These are phyloP conservation scores for Hydrozoanthus gracilis DNA, from an alignment of 92 coral and sea anemone genomes.

Conservation along the genomic window DNA sequence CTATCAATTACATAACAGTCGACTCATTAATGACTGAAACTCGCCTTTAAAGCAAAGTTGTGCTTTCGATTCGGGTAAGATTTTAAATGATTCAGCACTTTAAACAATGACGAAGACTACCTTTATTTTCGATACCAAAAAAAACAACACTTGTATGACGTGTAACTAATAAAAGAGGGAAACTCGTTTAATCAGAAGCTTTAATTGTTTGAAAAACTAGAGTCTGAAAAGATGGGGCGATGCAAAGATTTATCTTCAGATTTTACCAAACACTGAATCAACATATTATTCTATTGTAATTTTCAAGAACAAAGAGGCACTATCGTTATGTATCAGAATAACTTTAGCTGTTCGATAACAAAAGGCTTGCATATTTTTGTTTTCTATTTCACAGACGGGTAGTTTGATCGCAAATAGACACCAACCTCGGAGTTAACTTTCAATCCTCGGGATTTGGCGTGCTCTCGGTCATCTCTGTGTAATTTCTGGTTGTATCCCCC, in stretches of 20 bases:
- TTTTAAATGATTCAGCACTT: no score
- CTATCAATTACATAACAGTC: no score
- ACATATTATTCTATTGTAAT: conserved; percentile 2
- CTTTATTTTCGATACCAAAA: no score
- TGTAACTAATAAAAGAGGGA: no score
- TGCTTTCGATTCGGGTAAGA: no score
- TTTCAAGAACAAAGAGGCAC: conserved; percentile 18
- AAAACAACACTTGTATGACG: no score
- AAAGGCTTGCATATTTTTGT: background rate
- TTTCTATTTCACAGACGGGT: background rate
- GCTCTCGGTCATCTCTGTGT: conserved; percentile 96
- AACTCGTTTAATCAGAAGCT: no score
- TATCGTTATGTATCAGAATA: conserved; percentile 18
- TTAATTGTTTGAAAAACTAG: no score
- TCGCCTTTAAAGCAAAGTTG: no score
- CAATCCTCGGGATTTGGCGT: conserved; percentile 94
- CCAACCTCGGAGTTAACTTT: conserved; percentile 88
- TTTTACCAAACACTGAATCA: conserved; percentile 18
- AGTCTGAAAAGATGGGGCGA: no score
- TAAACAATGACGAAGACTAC: no score
- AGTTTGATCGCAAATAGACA: background rate
- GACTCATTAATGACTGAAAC: no score
- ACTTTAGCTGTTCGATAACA: conserved; percentile 5
- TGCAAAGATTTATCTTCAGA: background rate
- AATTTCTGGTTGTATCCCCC: conserved; percentile 95